Evolutionary conservation across 2,888 invertebrate genomes (phyloP).

Genomic region (Drosophila mimica): DNA sequence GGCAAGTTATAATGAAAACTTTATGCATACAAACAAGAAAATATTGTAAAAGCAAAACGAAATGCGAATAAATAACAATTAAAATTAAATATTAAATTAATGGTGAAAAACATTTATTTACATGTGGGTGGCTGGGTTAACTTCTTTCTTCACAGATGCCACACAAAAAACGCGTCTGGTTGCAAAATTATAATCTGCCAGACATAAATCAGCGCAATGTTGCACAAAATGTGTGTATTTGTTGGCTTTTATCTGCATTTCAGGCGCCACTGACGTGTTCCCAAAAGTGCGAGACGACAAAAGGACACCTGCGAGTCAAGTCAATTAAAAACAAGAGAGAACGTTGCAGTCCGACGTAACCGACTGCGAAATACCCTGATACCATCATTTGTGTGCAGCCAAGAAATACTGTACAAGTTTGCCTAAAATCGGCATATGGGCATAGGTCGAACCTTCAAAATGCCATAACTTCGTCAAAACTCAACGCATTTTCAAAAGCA

Average conservation of each 20-base stretch:
- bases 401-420: no score
- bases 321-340: background rate
- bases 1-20: constrained; percentile 61
- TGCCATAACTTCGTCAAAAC: no score
- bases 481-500: no score
- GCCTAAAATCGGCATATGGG: no score
- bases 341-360: no score
- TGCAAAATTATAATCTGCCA: background rate
- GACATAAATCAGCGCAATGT: constrained; percentile 8
- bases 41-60: constrained; percentile 74
- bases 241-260: constrained; percentile 29
- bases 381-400: no score
- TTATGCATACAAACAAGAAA: constrained; percentile 64
- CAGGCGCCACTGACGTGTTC: constrained; percentile 1
- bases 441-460: no score
- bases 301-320: background rate
- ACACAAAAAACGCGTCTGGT: background rate
- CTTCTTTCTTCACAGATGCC: background rate
- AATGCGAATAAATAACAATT: constrained; percentile 79
- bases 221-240: background rate
- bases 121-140: background rate
- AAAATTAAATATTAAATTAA: constrained; percentile 78
- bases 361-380: no score
- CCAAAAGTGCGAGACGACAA: background rate
- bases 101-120: constrained; percentile 41